Evolutionary conservation across 2,888 invertebrate species (phyloP).

Genomic region (Encarsia formosa): DNA sequence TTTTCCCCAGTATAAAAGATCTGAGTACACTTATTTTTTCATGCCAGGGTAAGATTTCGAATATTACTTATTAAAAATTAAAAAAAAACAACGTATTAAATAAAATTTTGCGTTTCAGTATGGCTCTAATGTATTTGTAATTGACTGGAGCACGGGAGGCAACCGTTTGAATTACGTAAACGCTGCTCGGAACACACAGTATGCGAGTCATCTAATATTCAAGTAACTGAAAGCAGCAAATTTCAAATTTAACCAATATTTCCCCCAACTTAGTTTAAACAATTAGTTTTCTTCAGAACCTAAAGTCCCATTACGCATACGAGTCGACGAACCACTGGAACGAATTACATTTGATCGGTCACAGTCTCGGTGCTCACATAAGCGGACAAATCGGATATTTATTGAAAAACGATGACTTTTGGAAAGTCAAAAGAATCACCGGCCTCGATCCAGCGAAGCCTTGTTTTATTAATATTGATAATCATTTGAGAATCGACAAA

Average conservation of each 20-base stretch:
- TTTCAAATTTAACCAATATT: too few species aligned
- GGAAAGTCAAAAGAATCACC: conserved; percentile 40
- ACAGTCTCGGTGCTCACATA: conserved; percentile 64
- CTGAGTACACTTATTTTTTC: too few species aligned
- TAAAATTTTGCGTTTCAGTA: too few species aligned
- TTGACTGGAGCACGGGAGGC: conserved; percentile 20
- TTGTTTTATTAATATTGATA: conserved; percentile 55
- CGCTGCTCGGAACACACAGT: conserved; percentile 17
- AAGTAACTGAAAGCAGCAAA: conserved; percentile 8
- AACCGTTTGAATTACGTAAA: conserved; percentile 17
- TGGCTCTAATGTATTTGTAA: conserved; percentile 13
- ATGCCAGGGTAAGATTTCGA: too few species aligned
- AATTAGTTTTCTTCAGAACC: conserved; percentile 15
- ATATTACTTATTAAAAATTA: too few species aligned
- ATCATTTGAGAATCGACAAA: conserved; percentile 54
- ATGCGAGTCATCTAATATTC: conserved; percentile 7
- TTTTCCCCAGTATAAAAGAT: too few species aligned
- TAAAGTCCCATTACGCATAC: neutral
- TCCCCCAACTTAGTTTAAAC: neutral
- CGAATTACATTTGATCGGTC: conserved; percentile 57
- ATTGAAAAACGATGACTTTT: conserved; percentile 43
- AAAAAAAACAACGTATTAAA: too few species aligned
- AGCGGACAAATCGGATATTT: conserved; percentile 56
- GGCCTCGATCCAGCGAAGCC: conserved; percentile 65
- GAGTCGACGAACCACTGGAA: conserved; percentile 30